These are phyloP conservation scores for Phragmatobia fuliginosa DNA, from an alignment of 2,888 invertebrate species.

Conservation along the genomic window DNA sequence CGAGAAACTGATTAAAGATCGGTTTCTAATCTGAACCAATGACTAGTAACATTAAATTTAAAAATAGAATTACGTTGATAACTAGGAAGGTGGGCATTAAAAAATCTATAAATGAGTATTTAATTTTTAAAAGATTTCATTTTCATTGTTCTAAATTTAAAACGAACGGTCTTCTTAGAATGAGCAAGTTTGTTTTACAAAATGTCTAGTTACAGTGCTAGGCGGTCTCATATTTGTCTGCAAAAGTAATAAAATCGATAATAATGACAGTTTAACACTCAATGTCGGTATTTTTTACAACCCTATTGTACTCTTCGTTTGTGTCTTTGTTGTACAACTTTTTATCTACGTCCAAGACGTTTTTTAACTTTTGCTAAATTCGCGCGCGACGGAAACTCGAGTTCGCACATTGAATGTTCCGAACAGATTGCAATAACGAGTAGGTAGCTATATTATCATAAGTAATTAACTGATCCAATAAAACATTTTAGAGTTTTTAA, in stretches of 20 bases:
- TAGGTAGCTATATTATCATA: not conserved
- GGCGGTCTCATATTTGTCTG: slow-evolving; percentile 26
- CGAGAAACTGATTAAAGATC: slow-evolving; percentile 11
- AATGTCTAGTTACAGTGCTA: slow-evolving; percentile 10
- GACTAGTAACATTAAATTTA: slow-evolving; percentile 1
- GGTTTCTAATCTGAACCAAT: slow-evolving; percentile 6
- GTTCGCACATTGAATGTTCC: slow-evolving; percentile 17
- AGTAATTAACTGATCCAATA: not conserved
- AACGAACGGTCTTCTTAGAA: slow-evolving; percentile 16
- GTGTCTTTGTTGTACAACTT: slow-evolving; percentile 6
- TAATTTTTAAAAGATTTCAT: not conserved
- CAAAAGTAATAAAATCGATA: slow-evolving; percentile 42
- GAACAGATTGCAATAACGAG: not conserved
- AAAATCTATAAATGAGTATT: not conserved
- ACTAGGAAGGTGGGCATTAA: not conserved
- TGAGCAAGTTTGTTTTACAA: slow-evolving; percentile 24
- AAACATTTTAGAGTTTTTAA: not conserved
- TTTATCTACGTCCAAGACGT: slow-evolving; percentile 11
- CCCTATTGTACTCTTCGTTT: slow-evolving; percentile 22
- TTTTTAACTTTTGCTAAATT: slow-evolving; percentile 19
- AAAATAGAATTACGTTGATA: slow-evolving; percentile 1
- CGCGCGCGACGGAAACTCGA: slow-evolving; percentile 38
- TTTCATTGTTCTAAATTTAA: slow-evolving; percentile 2
- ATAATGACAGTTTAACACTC: slow-evolving; percentile 26
- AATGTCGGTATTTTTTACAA: slow-evolving; percentile 16